A percentile compares a stretch with the other conserved stretches of the same genome.
Conservation (phyloP, 1,140 invertebrate genomes). For the Copidosoma floridanum region DNA sequence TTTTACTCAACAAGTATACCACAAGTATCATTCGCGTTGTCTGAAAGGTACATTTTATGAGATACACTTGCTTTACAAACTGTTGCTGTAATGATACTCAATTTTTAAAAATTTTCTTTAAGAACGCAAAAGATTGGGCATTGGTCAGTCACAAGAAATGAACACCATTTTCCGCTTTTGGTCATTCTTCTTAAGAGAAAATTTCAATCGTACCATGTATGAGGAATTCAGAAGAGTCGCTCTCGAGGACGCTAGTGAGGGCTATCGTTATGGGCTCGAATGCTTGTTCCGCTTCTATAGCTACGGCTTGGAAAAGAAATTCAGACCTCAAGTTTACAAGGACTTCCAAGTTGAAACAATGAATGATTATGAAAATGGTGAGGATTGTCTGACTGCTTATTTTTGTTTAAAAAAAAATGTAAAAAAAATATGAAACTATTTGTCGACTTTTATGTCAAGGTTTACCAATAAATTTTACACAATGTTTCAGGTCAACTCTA, state of each 20-base stretch:
- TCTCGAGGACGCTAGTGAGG: slow-evolving; percentile 86
- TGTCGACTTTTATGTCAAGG: no score
- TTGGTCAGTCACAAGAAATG: slow-evolving; percentile 94
- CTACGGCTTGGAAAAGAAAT: slow-evolving; percentile 95
- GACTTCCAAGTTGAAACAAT: slow-evolving; percentile 96
- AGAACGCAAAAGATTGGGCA: slow-evolving; percentile 89
- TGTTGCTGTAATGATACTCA: slow-evolving; percentile 20
- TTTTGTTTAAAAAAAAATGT: not conserved
- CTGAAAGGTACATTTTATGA: slow-evolving; percentile 72
- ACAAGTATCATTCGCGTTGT: slow-evolving; percentile 91
- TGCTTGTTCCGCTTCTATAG: slow-evolving; percentile 98
- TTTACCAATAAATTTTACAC: no score
- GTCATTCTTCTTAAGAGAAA: slow-evolving; percentile 98
- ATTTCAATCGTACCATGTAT: slow-evolving; percentile 99
- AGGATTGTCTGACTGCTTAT: slow-evolving; percentile 28
- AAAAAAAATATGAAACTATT: no score
- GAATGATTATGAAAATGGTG: slow-evolving; percentile 84
- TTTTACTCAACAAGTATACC: slow-evolving; percentile 95
- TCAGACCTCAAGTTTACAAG: slow-evolving; percentile 87
- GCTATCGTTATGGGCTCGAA: slow-evolving; percentile 90
- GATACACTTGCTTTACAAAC: not conserved
- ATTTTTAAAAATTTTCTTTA: slow-evolving; percentile 39
- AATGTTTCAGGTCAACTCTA: slow-evolving; percentile 85
- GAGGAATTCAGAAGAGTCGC: slow-evolving; percentile 90
- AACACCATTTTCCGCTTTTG: slow-evolving; percentile 98